These are phyloP conservation scores for Anguilla pacifica DNA, from an alignment of 2,797 vertebrate genomes.

Conservation along the genomic window DNA sequence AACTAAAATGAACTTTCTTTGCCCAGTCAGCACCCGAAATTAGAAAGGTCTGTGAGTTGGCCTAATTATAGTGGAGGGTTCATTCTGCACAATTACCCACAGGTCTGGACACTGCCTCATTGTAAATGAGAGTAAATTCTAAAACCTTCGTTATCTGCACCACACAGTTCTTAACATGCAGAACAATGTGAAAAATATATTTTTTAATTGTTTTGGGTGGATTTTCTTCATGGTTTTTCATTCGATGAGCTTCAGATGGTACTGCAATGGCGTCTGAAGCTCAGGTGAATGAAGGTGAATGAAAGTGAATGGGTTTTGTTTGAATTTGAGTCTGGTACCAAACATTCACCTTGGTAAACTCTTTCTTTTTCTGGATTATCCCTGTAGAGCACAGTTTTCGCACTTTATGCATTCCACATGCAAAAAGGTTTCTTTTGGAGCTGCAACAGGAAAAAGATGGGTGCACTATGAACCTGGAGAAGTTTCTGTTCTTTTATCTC, in stretches of 20 bases:
- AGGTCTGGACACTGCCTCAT: not conserved
- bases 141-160: too few relatives aligned
- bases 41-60: not conserved
- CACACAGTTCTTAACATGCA: not conserved
- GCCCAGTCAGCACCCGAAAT: not conserved
- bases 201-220: not conserved
- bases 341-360: not conserved
- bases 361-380: not conserved
- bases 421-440: not conserved
- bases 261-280: not conserved
- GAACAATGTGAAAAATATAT: not conserved
- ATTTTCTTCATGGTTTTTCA: not conserved
- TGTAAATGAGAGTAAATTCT: not conserved
- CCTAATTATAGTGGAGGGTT: not conserved
- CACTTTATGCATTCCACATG: not conserved
- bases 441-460: not conserved
- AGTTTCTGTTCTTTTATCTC: constrained; percentile 3
- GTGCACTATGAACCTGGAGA: not conserved
- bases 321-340: not conserved
- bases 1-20: constrained; percentile 4
- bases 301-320: not conserved
- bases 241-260: not conserved
- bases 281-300: not conserved
- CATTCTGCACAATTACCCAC: not conserved
- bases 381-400: not conserved